A percentile compares a stretch with the other conserved stretches of the same genome.
Conservation (phyloP, 2,797 vertebrate species). For the Malacoctenus gilli region DNA sequence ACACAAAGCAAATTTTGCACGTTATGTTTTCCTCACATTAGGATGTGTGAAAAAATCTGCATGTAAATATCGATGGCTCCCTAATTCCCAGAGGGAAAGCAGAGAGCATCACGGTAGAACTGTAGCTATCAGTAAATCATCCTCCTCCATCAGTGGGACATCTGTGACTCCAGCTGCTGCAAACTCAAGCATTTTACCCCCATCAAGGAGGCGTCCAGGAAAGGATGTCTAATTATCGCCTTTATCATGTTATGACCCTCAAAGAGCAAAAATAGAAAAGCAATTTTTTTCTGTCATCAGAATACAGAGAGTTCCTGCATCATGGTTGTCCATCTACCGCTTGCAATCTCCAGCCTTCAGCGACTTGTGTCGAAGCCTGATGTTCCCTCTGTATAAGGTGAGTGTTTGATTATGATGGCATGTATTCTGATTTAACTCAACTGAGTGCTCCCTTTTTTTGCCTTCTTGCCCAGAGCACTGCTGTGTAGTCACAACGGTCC, state of each 20-base stretch:
- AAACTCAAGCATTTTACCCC: background rate
- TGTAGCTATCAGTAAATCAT: conserved; percentile 2
- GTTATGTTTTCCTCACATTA: background rate
- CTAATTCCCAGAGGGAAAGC: conserved; percentile 1
- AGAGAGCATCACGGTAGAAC: background rate
- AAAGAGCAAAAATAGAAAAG: background rate
- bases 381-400: conserved; percentile 81
- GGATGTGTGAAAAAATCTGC: conserved; percentile 3
- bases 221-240: background rate
- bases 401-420: conserved; percentile 19
- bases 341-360: conserved; percentile 68
- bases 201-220: background rate
- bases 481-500: too few relatives aligned
- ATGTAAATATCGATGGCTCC: conserved; percentile 5
- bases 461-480: too few relatives aligned
- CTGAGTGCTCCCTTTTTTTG: too few relatives aligned
- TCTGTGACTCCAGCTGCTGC: background rate
- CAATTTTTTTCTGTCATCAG: conserved; percentile 37
- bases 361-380: conserved; percentile 70
- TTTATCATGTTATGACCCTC: background rate
- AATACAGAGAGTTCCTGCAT: conserved; percentile 67
- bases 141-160: background rate
- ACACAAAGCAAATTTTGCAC: background rate
- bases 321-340: conserved; percentile 81
- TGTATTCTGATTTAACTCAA: too few relatives aligned